Conservation (phyloP, 1,140 invertebrate genomes). For the Latrodectus geometricus region DNA sequence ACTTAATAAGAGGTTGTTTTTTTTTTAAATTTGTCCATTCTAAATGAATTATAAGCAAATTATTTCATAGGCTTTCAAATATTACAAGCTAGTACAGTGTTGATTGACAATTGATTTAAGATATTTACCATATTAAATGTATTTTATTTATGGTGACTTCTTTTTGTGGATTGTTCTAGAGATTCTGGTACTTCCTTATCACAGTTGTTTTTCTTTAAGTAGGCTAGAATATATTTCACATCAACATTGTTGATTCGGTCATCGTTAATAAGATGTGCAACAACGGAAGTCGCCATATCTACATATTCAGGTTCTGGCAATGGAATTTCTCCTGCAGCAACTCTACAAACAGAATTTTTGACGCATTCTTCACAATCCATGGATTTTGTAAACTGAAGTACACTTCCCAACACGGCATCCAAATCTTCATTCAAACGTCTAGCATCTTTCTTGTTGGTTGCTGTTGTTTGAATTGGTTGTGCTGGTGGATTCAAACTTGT, state of each 20-base stretch:
- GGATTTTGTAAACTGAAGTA: conserved; percentile 2
- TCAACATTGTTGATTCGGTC: conserved; percentile 22
- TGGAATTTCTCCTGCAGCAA: not conserved
- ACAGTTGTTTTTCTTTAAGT: too few species aligned
- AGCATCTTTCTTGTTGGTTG: conserved; percentile 16
- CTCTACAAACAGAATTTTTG: conserved; percentile 35
- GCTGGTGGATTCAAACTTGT: not conserved
- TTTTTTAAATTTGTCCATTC: too few species aligned
- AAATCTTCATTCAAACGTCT: conserved; percentile 2
- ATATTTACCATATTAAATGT: too few species aligned
- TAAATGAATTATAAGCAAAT: too few species aligned
- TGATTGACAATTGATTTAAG: too few species aligned
- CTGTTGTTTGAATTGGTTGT: conserved; percentile 15
- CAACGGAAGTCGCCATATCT: not conserved
- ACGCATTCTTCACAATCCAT: conserved; percentile 36
- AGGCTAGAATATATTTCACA: not conserved
- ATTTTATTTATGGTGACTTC: too few species aligned
- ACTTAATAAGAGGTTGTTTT: too few species aligned
- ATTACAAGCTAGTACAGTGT: too few species aligned
- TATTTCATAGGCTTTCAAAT: too few species aligned
- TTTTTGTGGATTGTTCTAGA: too few species aligned
- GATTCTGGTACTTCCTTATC: too few species aligned
- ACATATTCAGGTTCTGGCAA: not conserved
- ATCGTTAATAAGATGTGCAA: conserved; percentile 18
- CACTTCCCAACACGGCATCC: not conserved